Conservation (phyloP, 2,797 vertebrate genomes). For the Pteropus rufus region DNA sequence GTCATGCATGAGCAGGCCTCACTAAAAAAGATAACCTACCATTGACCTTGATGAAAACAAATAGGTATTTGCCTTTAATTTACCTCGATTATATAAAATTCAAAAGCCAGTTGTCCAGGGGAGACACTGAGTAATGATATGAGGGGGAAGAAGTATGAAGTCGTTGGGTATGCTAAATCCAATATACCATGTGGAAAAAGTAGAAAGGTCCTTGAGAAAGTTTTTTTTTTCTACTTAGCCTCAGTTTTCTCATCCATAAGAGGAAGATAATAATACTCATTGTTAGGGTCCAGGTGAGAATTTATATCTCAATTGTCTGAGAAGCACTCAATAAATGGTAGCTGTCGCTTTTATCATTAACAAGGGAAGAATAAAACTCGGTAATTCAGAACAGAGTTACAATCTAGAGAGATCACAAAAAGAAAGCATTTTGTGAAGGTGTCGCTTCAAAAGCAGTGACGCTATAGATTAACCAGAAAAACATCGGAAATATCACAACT, state of each 20-base stretch:
- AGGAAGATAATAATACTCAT: not conserved
- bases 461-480: not conserved
- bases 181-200: not conserved
- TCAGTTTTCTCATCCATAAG: not conserved
- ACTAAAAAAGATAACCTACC: not conserved
- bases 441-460: not conserved
- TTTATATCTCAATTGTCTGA: not conserved
- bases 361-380: not conserved
- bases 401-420: not conserved
- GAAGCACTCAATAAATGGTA: not conserved
- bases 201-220: not conserved
- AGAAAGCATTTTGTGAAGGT: not conserved
- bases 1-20: conserved; percentile 9
- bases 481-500: not conserved
- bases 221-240: not conserved
- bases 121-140: not conserved
- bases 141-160: not conserved
- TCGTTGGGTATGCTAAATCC: not conserved
- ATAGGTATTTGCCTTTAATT: conserved; percentile 12
- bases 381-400: not conserved
- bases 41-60: conserved; percentile 2
- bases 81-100: not conserved
- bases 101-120: not conserved
- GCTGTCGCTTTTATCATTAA: not conserved
- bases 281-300: not conserved